phyloP scores from a whole-genome alignment of 2,888 invertebrate species.

The Caenorhabditis doughertyi region DNA sequence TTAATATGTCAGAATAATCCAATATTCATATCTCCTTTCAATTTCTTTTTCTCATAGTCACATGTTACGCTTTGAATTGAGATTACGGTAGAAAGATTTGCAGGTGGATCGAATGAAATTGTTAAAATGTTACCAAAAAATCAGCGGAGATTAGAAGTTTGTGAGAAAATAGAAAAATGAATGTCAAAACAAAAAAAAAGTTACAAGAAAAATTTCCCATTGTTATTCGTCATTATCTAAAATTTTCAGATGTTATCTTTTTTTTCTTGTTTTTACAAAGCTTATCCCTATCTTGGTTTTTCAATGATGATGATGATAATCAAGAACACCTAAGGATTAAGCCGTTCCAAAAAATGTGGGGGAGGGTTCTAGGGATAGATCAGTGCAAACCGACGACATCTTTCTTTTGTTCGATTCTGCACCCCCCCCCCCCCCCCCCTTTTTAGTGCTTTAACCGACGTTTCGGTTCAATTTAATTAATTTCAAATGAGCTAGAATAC shows the following conservation, averaged over 20 bases:
- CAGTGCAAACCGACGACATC: slow-evolving; percentile 1
- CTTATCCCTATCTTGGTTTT: neutral
- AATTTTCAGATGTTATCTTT: neutral
- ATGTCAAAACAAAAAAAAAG: neutral
- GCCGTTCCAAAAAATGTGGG: neutral
- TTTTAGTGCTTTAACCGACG: neutral
- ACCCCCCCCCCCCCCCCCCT: neutral
- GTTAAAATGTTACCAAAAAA: too few species aligned
- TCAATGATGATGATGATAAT: slow-evolving; percentile 4
- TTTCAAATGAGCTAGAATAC: slow-evolving; percentile 19
- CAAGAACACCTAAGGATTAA: slow-evolving; percentile 3
- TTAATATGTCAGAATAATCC: neutral
- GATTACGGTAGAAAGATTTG: too few species aligned
- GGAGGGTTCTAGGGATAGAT: neutral
- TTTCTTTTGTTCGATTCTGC: neutral
- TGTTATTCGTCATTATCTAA: neutral
- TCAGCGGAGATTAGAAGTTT: too few species aligned
- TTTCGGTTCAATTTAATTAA: slow-evolving; percentile 21
- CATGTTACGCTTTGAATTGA: neutral
- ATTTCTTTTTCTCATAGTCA: neutral
- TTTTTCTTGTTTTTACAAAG: neutral
- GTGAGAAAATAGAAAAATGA: too few species aligned
- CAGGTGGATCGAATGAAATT: too few species aligned
- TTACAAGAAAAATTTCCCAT: neutral
- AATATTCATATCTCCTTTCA: neutral